These are phyloP conservation scores for Hartigia nigra DNA, from an alignment of 2,888 invertebrate genomes.

Conservation along the genomic window DNA sequence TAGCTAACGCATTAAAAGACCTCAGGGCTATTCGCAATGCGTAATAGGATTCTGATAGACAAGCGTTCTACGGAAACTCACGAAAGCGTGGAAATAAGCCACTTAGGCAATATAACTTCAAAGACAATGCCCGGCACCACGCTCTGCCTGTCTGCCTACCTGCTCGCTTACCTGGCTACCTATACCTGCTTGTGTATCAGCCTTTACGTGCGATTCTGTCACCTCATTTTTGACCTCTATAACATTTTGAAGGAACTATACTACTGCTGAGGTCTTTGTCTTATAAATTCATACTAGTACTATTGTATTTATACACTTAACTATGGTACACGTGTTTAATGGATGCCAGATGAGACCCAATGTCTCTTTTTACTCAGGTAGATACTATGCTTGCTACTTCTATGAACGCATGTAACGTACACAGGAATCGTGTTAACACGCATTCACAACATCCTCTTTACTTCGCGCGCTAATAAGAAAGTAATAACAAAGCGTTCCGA, in stretches of 20 bases:
- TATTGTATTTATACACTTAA: background rate
- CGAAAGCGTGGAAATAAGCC: slow-evolving; percentile 66
- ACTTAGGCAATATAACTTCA: slow-evolving; percentile 58
- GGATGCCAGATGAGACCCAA: background rate
- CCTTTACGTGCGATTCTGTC: slow-evolving; percentile 41
- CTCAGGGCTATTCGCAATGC: slow-evolving; percentile 7
- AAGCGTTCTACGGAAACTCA: slow-evolving; percentile 52
- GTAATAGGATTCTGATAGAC: slow-evolving; percentile 30
- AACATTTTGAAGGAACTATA: background rate
- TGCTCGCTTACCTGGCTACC: slow-evolving; percentile 35
- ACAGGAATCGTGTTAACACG: background rate
- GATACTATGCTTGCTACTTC: background rate
- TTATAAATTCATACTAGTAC: background rate
- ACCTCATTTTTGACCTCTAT: slow-evolving; percentile 41
- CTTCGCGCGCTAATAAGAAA: slow-evolving; percentile 7
- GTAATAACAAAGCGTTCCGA: slow-evolving; percentile 9
- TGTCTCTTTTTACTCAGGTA: background rate
- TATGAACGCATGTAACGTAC: background rate
- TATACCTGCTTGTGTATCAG: slow-evolving; percentile 27
- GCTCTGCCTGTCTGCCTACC: slow-evolving; percentile 52
- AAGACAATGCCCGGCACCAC: slow-evolving; percentile 65
- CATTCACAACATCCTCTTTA: background rate
- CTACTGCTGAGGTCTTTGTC: slow-evolving; percentile 7
- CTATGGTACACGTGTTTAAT: background rate
- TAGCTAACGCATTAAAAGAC: background rate